Evolutionary conservation across 2,113 vertebrate species (phyloP), one percentile per base, ranked within the genome.

Genomic region (Amazona guildingii): DNA sequence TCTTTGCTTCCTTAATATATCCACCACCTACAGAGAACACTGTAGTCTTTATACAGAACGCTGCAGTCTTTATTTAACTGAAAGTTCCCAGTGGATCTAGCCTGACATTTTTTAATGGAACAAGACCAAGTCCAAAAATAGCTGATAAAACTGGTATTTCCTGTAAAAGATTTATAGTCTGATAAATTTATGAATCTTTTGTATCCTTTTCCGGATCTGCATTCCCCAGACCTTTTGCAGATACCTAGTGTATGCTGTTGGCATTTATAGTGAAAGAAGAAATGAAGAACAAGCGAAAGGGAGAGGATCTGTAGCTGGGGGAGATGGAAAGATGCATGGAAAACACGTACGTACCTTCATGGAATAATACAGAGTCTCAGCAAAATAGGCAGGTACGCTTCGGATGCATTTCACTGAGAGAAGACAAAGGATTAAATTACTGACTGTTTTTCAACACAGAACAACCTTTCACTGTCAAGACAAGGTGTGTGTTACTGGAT

Each of bases 361-460:
- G 13, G 99, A 98, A 63, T 98, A 95, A 95, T 98, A 98, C 4
- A 99, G 97, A 8, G 94, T 91, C 92, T 99, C 99, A 6, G 99
- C 99, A 76, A 99, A 98, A 96, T 98, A 99, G 33, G 97, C 98
- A 52, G 99, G 99, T 48, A 99, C 96, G 9, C 98, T 99, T 83
- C 98, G 98, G 78, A 97, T 90, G 84, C 99, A 99, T 95, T 99
- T 99, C 95, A 99, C 99, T 99, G 83, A 33, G 88, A 87, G 85
- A 75, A 83, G 59, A 84, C 44, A 93, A 87, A 91, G 11, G 23
- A 66, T 10, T 10, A 33, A 39, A 18, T 79, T 73, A 91, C 13
- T 74, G 92, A 25, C 21, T 18, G 29, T 25, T 81, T 11, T 25
- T 59, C 21, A 62, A 43, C 9, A 44, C 37, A n/a, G 37, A 10